Evolutionary conservation across 2,888 invertebrate species (phyloP), one percentile per base, ranked within the genome.

Genomic region (Platycheirus albimanus): DNA sequence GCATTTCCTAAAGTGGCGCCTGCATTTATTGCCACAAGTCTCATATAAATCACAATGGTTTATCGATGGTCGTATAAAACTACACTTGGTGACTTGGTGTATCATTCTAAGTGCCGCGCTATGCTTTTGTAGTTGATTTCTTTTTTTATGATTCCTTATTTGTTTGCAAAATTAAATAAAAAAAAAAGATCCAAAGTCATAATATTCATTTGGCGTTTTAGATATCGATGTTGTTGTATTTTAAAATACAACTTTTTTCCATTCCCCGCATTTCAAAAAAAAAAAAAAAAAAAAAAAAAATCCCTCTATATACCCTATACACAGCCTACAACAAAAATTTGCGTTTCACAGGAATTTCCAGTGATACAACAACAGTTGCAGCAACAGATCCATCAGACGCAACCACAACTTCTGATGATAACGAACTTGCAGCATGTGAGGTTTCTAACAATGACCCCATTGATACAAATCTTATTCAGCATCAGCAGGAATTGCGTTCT

Each of bases 311-410:
- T n/a, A n/a, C n/a, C n/a, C n/a, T n/a, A n/a, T n/a, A n/a, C n/a
- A n/a, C n/a, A n/a, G n/a, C n/a, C n/a, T n/a, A n/a, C n/a, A 30
- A 38, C 30, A 33, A 33, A 33, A 33, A 33, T 33, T 80, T 86
- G 74, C 84, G 92, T 58, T 81, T 92, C 86, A 91, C 92, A 83
- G 89, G 90, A 89, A 92, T 92, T 91, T 89, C 87, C 91, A 91
- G 84, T 75, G 85, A 81, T 41, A 69, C 85, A 67, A 83, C 83
- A 45, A 54, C 85, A 74, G 33, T 45, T 7, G 43, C 43, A 19
- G 24, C 58, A 41, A 15, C 24, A 58, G 43, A 30, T n/a, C 19
- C 75, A 33, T 33, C 30, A 72, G 85, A 69, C 61, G 61, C 70
- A 69, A 71, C 41, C 85, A 87, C 85, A 86, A 86, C 86, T 87